Percentiles rank a stretch among this genome's conserved stretches.
Evolutionary conservation across 2,888 invertebrate species (phyloP).

Genomic region (Cerastis rubricosa): DNA sequence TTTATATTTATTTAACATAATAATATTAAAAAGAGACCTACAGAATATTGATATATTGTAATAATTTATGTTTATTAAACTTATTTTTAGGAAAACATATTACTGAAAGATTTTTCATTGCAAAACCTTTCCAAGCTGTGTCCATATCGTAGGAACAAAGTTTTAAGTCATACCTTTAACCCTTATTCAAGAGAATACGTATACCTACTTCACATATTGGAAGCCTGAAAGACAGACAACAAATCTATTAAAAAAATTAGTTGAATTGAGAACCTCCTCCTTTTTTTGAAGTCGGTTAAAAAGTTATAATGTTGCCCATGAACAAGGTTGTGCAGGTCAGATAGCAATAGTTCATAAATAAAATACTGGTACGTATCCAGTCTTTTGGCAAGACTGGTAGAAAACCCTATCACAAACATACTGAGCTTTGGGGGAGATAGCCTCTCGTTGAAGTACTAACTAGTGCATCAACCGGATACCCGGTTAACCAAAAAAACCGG

Average conservation of each 20-base stretch:
- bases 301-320: not conserved
- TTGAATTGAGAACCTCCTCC: too few relatives aligned
- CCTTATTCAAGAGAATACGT: too few relatives aligned
- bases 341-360: not conserved
- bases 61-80: slow-evolving; percentile 53
- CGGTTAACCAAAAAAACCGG: too few relatives aligned
- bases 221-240: not conserved
- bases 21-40: slow-evolving; percentile 19
- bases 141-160: not conserved
- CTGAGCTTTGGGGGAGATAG: too few relatives aligned
- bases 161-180: too few relatives aligned
- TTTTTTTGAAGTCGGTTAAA: too few relatives aligned
- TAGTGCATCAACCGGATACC: too few relatives aligned
- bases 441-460: too few relatives aligned
- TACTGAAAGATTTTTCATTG: slow-evolving; percentile 15
- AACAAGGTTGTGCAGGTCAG: not conserved
- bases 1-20: slow-evolving; percentile 58
- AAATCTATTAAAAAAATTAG: not conserved
- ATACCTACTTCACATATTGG: not conserved
- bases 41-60: slow-evolving; percentile 31
- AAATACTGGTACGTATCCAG: not conserved
- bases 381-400: not conserved
- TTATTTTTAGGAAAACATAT: slow-evolving; percentile 39
- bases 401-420: not conserved
- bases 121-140: not conserved